Evolutionary conservation across 2,888 invertebrate species (phyloP), one percentile per base, ranked within the genome.

Genomic region (Chaitophorus viminalis): DNA sequence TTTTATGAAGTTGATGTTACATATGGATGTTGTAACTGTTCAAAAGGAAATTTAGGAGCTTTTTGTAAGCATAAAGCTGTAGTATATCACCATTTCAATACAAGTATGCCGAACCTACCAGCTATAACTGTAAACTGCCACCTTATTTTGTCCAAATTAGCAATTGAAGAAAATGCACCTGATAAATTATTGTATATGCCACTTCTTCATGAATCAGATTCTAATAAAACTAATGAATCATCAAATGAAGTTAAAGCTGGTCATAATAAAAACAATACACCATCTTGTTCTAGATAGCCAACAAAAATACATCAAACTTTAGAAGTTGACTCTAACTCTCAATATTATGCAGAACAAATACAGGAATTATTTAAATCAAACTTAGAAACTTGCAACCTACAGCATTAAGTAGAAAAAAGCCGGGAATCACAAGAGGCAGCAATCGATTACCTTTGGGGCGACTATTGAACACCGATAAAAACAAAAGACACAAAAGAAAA

Each of bases 321-420:
- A 70, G 70, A 70, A 70, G 70, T 70, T 70, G 70, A 70, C 70
- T 70, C 70, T 70, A 70, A 70, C 70, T 31, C 70, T 70, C 29
- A 70, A 70, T 70, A 70, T 70, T 70, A 70, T 70, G 70, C 70
- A 29, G 70, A 70, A 70, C 31, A 70, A 70, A 70, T 70, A 5
- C 70, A 70, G 70, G 70, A 70, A 70, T 70, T 70, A 70, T 70
- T 70, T 70, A 70, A 70, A 70, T 70, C 70, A 70, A 70, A 70
- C 29, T 70, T 36, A n/a, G 33, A 36, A 33, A 72, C 31, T 31
- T 72, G 36, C 72, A 72, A 33, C 72, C 72, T 33, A 72, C 33
- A 33, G 33, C 72, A 33, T n/a, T 72, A 72, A 74, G 36, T 25
- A 33, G 74, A 36, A 74, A 36, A 74, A 36, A 74, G 36, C 74